Percentiles rank a stretch among this genome's conserved stretches.
phyloP scores from a whole-genome alignment of 2,113 vertebrate genomes.

The Oreochromis spilurus region DNA sequence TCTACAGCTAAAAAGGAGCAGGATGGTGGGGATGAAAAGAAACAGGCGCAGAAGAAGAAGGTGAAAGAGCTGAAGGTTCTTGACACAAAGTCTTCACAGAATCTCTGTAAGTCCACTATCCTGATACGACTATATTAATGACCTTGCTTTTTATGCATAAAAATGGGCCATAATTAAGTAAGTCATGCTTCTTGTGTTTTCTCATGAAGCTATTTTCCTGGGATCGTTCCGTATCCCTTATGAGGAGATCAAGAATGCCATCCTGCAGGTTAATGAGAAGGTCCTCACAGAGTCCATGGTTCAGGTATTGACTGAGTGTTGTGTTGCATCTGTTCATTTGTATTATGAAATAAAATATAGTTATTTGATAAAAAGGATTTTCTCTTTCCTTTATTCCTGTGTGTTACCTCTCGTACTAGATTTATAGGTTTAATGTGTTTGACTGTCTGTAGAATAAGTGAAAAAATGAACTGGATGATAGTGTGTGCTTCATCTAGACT shows the following conservation, averaged over 20 bases:
- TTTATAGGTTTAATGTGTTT: background rate
- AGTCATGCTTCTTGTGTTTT: background rate
- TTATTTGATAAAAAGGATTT: background rate
- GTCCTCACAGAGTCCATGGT: constrained; percentile 80
- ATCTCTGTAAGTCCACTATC: constrained; percentile 77
- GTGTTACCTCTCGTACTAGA: background rate
- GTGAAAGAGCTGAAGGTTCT: constrained; percentile 83
- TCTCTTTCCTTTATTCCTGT: background rate
- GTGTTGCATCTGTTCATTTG: background rate
- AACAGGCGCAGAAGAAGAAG: constrained; percentile 81
- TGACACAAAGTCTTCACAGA: constrained; percentile 79
- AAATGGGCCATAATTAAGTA: background rate
- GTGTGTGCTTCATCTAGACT: background rate
- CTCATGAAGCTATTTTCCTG: constrained; percentile 79
- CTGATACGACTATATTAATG: background rate
- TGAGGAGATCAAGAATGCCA: constrained; percentile 78
- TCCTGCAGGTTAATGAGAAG: constrained; percentile 81
- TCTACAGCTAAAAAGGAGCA: constrained; percentile 79
- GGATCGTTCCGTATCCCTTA: constrained; percentile 83
- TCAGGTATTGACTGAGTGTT: constrained; percentile 63
- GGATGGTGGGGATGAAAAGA: constrained; percentile 78
- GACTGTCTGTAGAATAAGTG: background rate
- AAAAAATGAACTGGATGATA: background rate
- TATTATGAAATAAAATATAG: background rate
- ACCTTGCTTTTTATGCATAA: background rate